Conservation (phyloP, 2,888 invertebrate species). For the Brachynemurus nebulosus region DNA sequence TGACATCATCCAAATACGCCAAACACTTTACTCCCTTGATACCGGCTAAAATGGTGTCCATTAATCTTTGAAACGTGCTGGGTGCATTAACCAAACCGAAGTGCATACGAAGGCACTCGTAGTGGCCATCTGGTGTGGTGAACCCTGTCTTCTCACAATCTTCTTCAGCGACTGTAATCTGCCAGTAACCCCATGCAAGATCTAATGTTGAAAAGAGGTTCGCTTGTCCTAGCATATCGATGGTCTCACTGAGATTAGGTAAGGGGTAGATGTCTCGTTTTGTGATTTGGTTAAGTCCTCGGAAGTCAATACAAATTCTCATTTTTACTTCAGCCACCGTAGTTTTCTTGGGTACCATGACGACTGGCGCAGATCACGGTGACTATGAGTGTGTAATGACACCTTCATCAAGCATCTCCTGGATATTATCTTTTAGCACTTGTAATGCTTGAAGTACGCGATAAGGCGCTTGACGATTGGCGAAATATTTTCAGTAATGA, state of each 20-base stretch:
- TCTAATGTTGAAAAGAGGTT: conserved; percentile 22
- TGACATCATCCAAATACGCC: conserved; percentile 17
- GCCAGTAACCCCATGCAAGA: conserved; percentile 20
- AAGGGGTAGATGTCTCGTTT: conserved; percentile 16
- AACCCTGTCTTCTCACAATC: conserved; percentile 19
- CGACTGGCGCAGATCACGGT: too few species aligned
- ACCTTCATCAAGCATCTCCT: conserved; percentile 18
- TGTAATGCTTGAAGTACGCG: too few species aligned
- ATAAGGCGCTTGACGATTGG: too few species aligned
- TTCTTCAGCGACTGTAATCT: conserved; percentile 17
- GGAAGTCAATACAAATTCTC: too few species aligned
- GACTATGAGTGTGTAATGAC: conserved; percentile 17
- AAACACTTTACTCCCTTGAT: conserved; percentile 16
- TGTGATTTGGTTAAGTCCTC: conserved; percentile 17
- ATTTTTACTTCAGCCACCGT: too few species aligned
- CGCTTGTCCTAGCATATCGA: too few species aligned
- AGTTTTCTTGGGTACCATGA: too few species aligned
- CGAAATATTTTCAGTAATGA: too few species aligned
- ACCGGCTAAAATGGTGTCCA: conserved; percentile 21
- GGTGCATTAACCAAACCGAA: conserved; percentile 25
- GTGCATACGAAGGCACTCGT: conserved; percentile 19
- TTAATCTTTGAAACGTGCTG: conserved; percentile 23
- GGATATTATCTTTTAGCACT: too few species aligned
- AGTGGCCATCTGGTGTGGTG: conserved; percentile 17
- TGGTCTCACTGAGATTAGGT: conserved; percentile 21